A percentile compares a stretch with the other conserved stretches of the same genome.
Conservation (phyloP, 2,797 vertebrate genomes). For the Leucoraja ocellata region DNA sequence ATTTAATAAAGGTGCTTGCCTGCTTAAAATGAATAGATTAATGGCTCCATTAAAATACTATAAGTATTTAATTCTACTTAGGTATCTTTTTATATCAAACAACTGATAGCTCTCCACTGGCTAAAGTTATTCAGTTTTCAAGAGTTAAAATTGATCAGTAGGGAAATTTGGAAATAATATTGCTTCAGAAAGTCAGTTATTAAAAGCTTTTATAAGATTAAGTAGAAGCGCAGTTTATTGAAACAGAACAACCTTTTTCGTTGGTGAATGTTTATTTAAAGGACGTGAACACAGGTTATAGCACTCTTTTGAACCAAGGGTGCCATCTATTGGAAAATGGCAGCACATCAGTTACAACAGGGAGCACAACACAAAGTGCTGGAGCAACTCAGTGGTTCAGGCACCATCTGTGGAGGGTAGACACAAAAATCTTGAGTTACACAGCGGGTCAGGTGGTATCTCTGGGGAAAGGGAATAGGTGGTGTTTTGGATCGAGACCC, state of each 20-base stretch:
- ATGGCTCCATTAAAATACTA: neutral
- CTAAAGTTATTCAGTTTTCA: neutral
- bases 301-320: neutral
- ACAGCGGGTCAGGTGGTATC: too few species aligned
- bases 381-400: too few species aligned
- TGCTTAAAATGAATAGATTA: neutral
- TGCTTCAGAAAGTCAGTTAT: neutral
- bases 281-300: neutral
- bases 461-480: too few species aligned
- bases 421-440: too few species aligned
- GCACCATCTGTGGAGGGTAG: too few species aligned
- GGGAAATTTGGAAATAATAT: neutral
- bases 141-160: neutral
- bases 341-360: neutral
- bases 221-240: neutral
- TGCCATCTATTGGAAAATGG: constrained; percentile 9
- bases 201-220: neutral
- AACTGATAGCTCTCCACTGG: neutral
- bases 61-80: neutral
- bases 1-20: too few species aligned
- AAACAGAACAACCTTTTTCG: neutral
- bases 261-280: neutral
- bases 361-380: neutral
- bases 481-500: too few species aligned
- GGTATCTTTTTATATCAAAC: neutral